These are phyloP conservation scores for Pogonus chalceus DNA, from an alignment of 1,140 invertebrate genomes.

Conservation along the genomic window DNA sequence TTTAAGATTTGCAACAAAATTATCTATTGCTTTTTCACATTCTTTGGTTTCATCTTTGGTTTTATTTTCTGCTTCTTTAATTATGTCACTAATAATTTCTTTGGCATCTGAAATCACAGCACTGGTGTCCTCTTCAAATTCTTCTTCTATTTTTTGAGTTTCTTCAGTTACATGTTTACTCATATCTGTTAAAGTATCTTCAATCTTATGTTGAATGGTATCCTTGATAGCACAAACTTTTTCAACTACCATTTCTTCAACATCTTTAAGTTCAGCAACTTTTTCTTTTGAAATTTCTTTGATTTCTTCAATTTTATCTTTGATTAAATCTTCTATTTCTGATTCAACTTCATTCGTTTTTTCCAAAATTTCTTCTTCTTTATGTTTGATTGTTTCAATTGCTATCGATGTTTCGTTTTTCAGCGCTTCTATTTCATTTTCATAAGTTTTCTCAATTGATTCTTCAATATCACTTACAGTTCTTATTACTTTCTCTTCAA, in stretches of 20 bases:
- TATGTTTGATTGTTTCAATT: too few species aligned
- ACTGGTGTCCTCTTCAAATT: not conserved
- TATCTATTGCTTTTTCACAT: not conserved
- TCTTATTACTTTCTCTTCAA: not conserved
- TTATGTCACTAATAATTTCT: conserved; percentile 1
- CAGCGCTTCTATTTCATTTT: conserved; percentile 27
- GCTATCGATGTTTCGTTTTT: conserved; percentile 21
- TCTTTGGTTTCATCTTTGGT: not conserved
- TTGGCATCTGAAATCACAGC: conserved; percentile 1
- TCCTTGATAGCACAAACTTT: too few species aligned
- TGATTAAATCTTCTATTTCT: not conserved
- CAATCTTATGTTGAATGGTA: too few species aligned
- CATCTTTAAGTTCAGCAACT: conserved; percentile 23
- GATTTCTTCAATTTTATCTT: conserved; percentile 8
- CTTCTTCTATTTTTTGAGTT: not conserved
- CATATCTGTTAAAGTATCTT: too few species aligned
- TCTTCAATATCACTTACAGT: not conserved
- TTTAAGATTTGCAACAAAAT: not conserved
- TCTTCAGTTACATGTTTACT: not conserved
- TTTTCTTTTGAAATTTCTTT: conserved; percentile 31
- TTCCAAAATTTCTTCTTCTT: not conserved
- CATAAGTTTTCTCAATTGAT: not conserved
- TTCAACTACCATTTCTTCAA: conserved; percentile 9
- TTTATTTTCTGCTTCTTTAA: not conserved
- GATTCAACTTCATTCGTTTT: not conserved